Evolutionary conservation across 2,888 invertebrate genomes (phyloP).

Genomic region (Hoplodrina ambigua): DNA sequence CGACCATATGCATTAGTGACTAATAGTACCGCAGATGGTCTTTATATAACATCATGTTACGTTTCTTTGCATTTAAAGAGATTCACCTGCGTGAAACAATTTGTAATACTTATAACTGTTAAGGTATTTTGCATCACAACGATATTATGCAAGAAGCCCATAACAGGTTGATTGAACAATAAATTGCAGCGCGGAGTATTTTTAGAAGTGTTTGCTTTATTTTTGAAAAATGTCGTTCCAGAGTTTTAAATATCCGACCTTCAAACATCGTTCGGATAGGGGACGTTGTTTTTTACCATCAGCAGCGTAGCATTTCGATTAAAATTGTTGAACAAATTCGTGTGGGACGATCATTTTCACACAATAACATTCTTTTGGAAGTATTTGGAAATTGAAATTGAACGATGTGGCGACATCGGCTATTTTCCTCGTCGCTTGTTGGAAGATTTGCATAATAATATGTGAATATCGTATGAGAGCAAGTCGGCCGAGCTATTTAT

Average conservation of each 20-base stretch:
- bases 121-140: conserved; percentile 47
- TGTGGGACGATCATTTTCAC: conserved; percentile 38
- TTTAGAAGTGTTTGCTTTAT: conserved; percentile 37
- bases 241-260: conserved; percentile 50
- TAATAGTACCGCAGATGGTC: conserved; percentile 80
- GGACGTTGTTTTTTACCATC: conserved; percentile 28
- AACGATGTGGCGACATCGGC: conserved; percentile 14
- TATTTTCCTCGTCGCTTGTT: conserved; percentile 11
- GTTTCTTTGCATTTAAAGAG: conserved; percentile 65
- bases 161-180: conserved; percentile 29
- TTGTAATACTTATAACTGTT: conserved; percentile 45
- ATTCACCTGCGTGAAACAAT: conserved; percentile 66
- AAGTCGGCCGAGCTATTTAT: conserved; percentile 34
- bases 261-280: conserved; percentile 29
- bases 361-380: conserved; percentile 35
- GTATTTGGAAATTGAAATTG: conserved; percentile 34
- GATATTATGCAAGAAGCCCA: conserved; percentile 28
- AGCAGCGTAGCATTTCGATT: conserved; percentile 44
- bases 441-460: conserved; percentile 52
- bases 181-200: conserved; percentile 7
- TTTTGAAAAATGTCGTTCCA: conserved; percentile 43
- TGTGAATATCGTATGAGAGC: conserved; percentile 38
- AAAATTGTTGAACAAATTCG: conserved; percentile 47
- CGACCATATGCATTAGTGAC: conserved; percentile 83
- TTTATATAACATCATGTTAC: conserved; percentile 70